phyloP scores from a whole-genome alignment of 2,888 invertebrate species.

The Gonocerus acuteangulatus region DNA sequence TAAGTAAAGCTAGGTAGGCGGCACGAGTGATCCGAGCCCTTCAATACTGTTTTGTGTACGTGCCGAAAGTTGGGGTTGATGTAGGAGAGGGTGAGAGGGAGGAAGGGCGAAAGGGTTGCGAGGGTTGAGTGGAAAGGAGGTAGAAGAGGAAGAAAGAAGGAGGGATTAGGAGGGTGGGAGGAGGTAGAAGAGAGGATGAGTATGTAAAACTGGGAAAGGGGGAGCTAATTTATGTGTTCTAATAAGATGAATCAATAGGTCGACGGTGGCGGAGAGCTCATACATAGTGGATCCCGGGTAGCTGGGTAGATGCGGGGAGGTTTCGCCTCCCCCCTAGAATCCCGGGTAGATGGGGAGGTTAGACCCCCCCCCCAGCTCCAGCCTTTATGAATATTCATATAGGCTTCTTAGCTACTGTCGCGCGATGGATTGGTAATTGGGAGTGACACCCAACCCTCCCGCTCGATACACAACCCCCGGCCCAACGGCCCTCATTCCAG shows the following conservation, averaged over 20 bases:
- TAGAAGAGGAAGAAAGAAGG: not conserved
- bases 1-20: not conserved
- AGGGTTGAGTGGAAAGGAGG: not conserved
- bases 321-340: slow-evolving; percentile 26
- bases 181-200: slow-evolving; percentile 3
- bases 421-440: slow-evolving; percentile 37
- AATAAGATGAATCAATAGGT: slow-evolving; percentile 37
- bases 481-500: slow-evolving; percentile 6
- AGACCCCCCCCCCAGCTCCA: slow-evolving; percentile 24
- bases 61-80: not conserved
- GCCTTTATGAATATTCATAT: slow-evolving; percentile 37
- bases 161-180: slow-evolving; percentile 6
- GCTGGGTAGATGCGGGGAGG: slow-evolving; percentile 11
- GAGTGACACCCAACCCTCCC: slow-evolving; percentile 32
- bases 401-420: slow-evolving; percentile 37
- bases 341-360: too few species aligned
- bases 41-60: not conserved
- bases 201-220: slow-evolving; percentile 33
- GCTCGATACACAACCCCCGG: slow-evolving; percentile 29
- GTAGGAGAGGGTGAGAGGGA: not conserved
- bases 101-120: not conserved
- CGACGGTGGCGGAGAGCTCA: slow-evolving; percentile 7
- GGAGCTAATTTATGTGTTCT: slow-evolving; percentile 34
- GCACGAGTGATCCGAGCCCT: not conserved
- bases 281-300: slow-evolving; percentile 4